These are phyloP conservation scores for Synergus itoensis DNA, from an alignment of 2,888 invertebrate genomes.

Conservation along the genomic window DNA sequence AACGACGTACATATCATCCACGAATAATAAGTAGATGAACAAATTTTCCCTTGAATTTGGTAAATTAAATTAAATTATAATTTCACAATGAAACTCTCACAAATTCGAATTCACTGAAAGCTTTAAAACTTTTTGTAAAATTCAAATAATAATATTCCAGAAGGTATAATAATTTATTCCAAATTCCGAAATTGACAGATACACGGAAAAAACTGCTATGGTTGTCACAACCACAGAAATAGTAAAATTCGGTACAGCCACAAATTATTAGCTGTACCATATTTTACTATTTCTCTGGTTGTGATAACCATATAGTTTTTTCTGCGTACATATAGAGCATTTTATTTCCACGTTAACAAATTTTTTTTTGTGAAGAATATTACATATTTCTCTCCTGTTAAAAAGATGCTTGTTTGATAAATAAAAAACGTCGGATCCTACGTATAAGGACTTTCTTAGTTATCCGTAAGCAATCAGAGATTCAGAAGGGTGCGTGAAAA, in stretches of 20 bases:
- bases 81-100: not conserved
- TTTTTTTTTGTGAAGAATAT: not conserved
- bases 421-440: not conserved
- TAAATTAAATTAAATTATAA: not conserved
- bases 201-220: too few species aligned
- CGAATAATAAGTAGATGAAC: not conserved
- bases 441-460: not conserved
- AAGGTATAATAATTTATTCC: not conserved
- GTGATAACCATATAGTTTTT: too few species aligned
- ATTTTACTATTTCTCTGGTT: too few species aligned
- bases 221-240: too few species aligned
- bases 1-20: too few species aligned
- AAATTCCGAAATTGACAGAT: too few species aligned
- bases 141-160: not conserved
- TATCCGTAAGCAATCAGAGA: conserved; percentile 7
- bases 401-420: not conserved
- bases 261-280: too few species aligned
- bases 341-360: not conserved
- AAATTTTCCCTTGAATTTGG: not conserved
- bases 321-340: not conserved
- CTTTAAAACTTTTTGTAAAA: not conserved
- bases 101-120: not conserved
- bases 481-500: not conserved
- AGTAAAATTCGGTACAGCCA: too few species aligned
- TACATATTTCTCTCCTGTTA: not conserved